Evolutionary conservation across 37 sponge, comb jelly and placozoan genomes (phyloP).

Genomic region (Chondrilla cf. caribensis): DNA sequence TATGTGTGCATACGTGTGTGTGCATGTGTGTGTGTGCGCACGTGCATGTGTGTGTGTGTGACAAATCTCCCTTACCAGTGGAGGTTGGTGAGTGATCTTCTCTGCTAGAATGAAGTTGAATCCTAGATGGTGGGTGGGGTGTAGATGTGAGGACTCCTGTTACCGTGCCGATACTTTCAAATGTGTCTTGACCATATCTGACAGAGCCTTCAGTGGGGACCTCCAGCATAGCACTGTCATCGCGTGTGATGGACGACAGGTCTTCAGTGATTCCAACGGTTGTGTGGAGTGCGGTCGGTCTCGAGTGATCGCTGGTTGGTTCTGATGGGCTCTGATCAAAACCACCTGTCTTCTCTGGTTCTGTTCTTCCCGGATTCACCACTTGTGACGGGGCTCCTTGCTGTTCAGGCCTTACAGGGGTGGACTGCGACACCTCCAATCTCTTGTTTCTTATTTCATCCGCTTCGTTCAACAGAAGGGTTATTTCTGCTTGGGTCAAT

Average conservation of each 20-base stretch:
- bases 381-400: background rate
- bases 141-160: slow-evolving; percentile 16
- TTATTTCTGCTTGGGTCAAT: slow-evolving; percentile 39
- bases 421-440: background rate
- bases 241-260: background rate
- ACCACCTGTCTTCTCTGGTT: background rate
- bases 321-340: background rate
- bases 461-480: background rate
- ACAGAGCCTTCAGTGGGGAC: background rate
- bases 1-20: too few relatives aligned
- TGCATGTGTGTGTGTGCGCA: too few relatives aligned
- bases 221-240: background rate
- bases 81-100: too few relatives aligned
- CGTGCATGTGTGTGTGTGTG: too few relatives aligned
- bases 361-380: background rate
- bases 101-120: background rate
- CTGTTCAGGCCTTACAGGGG: background rate
- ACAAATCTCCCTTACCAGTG: background rate
- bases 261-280: background rate
- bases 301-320: background rate
- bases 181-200: slow-evolving; percentile 3
- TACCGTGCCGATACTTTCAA: slow-evolving; percentile 9
- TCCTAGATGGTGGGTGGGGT: background rate
- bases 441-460: background rate
- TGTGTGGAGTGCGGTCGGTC: background rate